Base-by-base conservation (phyloP, 2,888 invertebrate genomes). In the Idaea biselata region DNA sequence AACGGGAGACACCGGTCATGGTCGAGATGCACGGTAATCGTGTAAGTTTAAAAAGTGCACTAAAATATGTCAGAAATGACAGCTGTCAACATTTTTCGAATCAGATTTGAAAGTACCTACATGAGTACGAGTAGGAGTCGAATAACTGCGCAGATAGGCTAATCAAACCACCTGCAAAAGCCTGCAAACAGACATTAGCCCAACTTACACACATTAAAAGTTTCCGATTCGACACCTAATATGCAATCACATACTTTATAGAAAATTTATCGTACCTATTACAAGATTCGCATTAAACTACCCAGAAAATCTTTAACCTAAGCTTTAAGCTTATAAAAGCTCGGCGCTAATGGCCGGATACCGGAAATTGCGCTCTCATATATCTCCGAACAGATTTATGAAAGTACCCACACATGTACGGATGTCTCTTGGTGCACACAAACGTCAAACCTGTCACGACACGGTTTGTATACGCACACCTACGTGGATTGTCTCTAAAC, bases 311-410 rank as follows among this genome's bases (percentile, higher is more conserved):
- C 91, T 92, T 91, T 92, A 91, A 91, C 92, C 91, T 91, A 91
- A 92, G 92, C 91, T 92, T 91, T 91, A 91, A 94, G 94, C 94
- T 94, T 94, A 94, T 95, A 93, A 93, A 93, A 93, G 93, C 93
- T 93, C 91, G 90, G 93, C 93, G 93, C 93, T 96, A 96, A 96
- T 96, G 96, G 96, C 95, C 96, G 96, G 95, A 95, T 96, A 96
- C 96, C 95, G 96, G 96, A 96, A 96, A 96, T 96, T 96, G 96
- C 96, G 96, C 95, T 95, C 96, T 95, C 96, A 96, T 96, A 96
- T 96, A 96, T 96, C 96, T 96, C 95, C 94, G 93, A 94, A 95
- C 96, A 96, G 96, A 96, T 96, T 96, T 96, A 96, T 96, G 96
- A 96, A 96, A 96, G 95, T 95, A 95, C 96, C 86, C 91, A 92